Evolutionary conservation across 2,113 vertebrate genomes (phyloP).

Genomic region (Typhlomys cinereus): DNA sequence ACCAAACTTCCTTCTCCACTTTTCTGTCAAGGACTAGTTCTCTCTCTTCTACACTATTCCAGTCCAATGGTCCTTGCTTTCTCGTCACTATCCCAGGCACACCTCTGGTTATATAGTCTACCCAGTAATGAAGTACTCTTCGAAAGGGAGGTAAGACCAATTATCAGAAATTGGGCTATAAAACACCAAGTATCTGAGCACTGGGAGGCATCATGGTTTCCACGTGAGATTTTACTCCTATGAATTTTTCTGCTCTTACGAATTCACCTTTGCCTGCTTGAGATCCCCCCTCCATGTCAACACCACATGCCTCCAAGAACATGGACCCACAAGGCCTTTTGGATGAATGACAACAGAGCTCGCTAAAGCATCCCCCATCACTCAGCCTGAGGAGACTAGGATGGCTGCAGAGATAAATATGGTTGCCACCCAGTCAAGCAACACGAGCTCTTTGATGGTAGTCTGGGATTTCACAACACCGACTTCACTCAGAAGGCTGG

Average conservation of each 20-base stretch:
- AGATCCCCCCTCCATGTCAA: neutral
- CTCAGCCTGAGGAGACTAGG: neutral
- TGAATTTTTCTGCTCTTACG: neutral
- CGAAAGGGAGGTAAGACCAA: neutral
- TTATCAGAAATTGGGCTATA: neutral
- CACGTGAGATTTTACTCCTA: neutral
- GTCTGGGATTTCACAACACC: neutral
- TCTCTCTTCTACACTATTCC: neutral
- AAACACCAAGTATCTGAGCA: neutral
- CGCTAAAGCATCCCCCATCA: neutral
- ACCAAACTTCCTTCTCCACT: no score
- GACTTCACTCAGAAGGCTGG: neutral
- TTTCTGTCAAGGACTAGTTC: no score
- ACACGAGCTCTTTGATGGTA: accelerated
- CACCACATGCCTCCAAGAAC: neutral
- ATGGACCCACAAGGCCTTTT: neutral
- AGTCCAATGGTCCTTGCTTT: neutral
- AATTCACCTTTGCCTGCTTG: neutral
- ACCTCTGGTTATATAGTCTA: neutral
- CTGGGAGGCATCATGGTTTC: neutral
- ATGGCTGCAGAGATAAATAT: neutral
- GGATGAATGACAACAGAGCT: neutral
- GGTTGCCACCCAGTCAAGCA: neutral
- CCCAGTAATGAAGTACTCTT: neutral
- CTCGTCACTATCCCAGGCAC: neutral